A percentile compares a stretch with the other conserved stretches of the same genome.
Conservation (phyloP, 2,888 invertebrate species). For the Meganola albula region DNA sequence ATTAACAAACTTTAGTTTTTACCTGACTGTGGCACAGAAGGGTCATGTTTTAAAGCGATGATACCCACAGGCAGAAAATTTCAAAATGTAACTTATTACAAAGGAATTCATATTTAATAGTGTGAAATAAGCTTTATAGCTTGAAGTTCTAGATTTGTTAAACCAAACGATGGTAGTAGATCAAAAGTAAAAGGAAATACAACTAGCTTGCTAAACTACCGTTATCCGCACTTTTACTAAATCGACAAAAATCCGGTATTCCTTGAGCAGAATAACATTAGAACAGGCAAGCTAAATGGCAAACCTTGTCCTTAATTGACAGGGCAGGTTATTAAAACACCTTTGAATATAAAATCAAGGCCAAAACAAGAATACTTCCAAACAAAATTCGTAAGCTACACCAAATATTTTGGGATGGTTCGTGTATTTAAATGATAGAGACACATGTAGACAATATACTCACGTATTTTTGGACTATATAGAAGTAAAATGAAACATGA, state of each 20-base stretch:
- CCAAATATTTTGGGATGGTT: conserved; percentile 11
- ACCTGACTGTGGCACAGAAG: too few species aligned
- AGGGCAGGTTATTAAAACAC: conserved; percentile 25
- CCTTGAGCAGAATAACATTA: background rate
- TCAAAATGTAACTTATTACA: too few species aligned
- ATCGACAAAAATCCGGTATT: background rate
- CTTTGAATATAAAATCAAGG: conserved; percentile 34
- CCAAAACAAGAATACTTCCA: conserved; percentile 26
- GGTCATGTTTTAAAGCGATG: too few species aligned
- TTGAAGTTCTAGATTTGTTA: too few species aligned
- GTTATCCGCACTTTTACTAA: too few species aligned
- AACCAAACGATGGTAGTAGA: conserved; percentile 20
- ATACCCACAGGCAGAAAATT: too few species aligned
- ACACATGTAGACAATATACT: too few species aligned
- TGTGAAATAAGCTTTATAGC: too few species aligned
- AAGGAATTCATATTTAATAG: too few species aligned
- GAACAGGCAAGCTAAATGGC: background rate
- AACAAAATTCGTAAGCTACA: conserved; percentile 19
- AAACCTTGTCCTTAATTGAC: conserved; percentile 36
- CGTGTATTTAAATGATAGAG: too few species aligned
- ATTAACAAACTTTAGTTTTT: too few species aligned
- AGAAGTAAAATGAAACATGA: conserved; percentile 44
- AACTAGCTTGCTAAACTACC: conserved; percentile 15
- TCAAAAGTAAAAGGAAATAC: conserved; percentile 39
- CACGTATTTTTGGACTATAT: conserved; percentile 49